phyloP scores from a whole-genome alignment of 1,140 invertebrate species.

The Medauroidea extradentata region DNA sequence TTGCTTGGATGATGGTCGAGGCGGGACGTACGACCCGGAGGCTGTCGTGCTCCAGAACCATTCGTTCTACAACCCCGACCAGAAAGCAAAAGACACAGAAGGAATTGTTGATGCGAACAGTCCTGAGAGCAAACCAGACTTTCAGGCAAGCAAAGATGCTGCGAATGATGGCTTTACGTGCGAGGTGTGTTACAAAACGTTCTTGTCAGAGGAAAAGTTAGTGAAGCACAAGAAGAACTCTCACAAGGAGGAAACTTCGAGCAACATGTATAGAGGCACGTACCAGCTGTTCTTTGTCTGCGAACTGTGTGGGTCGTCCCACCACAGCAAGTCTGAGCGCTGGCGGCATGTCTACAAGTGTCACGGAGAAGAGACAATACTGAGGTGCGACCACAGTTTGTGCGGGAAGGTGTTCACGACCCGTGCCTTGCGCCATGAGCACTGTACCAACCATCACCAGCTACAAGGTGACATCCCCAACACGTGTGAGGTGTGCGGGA shows the following conservation, averaged over 20 bases:
- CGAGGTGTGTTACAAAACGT: constrained; percentile 36
- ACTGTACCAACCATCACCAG: constrained; percentile 44
- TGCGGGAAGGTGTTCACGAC: constrained; percentile 52
- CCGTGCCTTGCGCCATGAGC: constrained; percentile 45
- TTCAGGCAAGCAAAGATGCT: neutral
- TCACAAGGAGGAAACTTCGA: neutral
- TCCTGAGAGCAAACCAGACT: neutral
- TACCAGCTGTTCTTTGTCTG: constrained; percentile 50
- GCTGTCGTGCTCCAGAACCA: constrained; percentile 3
- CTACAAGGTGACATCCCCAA: constrained; percentile 47
- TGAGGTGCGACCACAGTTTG: constrained; percentile 41
- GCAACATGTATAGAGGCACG: neutral
- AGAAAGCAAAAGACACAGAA: constrained; percentile 21
- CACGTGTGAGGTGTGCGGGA: constrained; percentile 49
- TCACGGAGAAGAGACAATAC: constrained; percentile 41
- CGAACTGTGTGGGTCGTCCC: constrained; percentile 49
- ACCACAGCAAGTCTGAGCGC: constrained; percentile 49
- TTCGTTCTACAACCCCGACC: constrained; percentile 34
- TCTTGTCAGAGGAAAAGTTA: constrained; percentile 47
- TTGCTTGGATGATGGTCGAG: constrained; percentile 26
- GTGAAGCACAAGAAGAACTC: constrained; percentile 48
- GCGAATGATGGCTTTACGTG: neutral
- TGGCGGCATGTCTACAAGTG: constrained; percentile 48
- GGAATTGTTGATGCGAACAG: neutral
- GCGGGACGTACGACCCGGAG: constrained; percentile 9